A percentile compares a stretch with the other conserved stretches of the same genome.
These are phyloP conservation scores for Glyptemys insculpta DNA, from an alignment of 2,797 vertebrate genomes.

Conservation along the genomic window DNA sequence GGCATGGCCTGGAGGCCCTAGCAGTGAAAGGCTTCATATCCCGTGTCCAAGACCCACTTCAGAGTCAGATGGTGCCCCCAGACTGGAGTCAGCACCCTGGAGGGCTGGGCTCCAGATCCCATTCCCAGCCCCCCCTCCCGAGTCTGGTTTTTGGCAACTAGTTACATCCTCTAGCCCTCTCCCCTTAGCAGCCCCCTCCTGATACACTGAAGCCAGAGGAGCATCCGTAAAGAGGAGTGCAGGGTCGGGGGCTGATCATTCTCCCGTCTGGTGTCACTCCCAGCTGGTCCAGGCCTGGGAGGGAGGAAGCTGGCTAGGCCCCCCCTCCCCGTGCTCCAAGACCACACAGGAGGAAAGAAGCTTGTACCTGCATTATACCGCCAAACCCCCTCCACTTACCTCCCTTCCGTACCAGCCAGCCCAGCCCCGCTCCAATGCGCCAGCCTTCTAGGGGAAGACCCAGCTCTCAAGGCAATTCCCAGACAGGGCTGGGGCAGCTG, in stretches of 20 bases:
- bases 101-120: not conserved
- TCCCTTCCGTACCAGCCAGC: not conserved
- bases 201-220: not conserved
- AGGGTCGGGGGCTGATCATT: no score
- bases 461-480: not conserved
- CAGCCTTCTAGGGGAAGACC: no score
- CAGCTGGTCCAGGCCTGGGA: not conserved
- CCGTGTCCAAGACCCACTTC: no score
- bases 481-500: not conserved
- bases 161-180: not conserved
- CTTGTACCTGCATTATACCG: not conserved
- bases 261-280: not conserved
- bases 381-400: not conserved
- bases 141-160: not conserved
- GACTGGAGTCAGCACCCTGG: not conserved
- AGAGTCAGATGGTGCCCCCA: no score
- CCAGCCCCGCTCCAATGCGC: not conserved
- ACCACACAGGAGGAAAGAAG: not conserved
- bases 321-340: not conserved
- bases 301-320: not conserved
- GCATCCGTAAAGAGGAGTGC: not conserved
- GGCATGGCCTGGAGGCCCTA: no score
- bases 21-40: not conserved
- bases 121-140: not conserved
- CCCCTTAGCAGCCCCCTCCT: not conserved